A percentile compares a stretch with the other conserved stretches of the same genome.
Conservation (phyloP, 2,888 invertebrate genomes). For the Steinernema scapterisci region DNA sequence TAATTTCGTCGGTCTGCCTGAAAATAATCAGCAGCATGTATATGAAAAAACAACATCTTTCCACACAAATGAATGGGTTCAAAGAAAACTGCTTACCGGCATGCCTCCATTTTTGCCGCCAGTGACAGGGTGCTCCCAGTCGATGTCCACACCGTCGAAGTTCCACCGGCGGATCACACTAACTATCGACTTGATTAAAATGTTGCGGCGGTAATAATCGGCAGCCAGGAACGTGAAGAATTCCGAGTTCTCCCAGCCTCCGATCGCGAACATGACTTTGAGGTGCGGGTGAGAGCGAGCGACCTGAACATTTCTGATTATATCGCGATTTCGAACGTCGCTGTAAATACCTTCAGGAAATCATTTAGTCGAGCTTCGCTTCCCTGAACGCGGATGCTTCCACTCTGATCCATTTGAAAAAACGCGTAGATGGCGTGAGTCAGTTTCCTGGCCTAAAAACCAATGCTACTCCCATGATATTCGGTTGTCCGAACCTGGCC, state of each 20-base stretch:
- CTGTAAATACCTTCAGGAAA: constrained; percentile 39
- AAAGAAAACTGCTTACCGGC: constrained; percentile 41
- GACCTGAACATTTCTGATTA: constrained; percentile 37
- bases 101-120: constrained; percentile 60
- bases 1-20: constrained; percentile 61
- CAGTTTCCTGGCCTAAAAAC: constrained; percentile 49
- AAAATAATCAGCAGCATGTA: neutral
- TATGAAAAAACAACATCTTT: neutral
- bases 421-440: constrained; percentile 67
- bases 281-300: constrained; percentile 50
- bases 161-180: constrained; percentile 51
- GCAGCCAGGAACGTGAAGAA: constrained; percentile 58
- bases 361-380: constrained; percentile 39
- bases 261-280: constrained; percentile 63
- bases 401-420: constrained; percentile 57
- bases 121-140: constrained; percentile 67
- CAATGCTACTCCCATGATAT: neutral
- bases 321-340: too few relatives aligned
- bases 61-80: too few relatives aligned
- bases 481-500: constrained; percentile 46
- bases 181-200: constrained; percentile 53
- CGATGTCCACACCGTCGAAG: constrained; percentile 66
- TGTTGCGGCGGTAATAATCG: constrained; percentile 47
- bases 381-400: constrained; percentile 47
- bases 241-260: constrained; percentile 66